phyloP scores from a whole-genome alignment of 2,113 vertebrate species.

The Prolemur simus region DNA sequence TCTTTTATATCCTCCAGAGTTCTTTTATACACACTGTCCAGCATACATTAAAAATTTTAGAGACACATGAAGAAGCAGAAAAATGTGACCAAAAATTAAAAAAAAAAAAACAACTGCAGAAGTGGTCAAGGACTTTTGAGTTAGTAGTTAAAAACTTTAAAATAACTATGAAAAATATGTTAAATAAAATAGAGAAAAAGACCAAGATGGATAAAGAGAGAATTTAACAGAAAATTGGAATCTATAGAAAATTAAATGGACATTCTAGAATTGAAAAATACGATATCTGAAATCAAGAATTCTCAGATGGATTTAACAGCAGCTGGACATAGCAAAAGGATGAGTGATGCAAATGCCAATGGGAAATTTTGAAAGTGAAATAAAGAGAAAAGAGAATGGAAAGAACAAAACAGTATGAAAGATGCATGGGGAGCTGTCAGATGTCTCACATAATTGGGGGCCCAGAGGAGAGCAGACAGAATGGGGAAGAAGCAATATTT shows the following conservation, averaged over 20 bases:
- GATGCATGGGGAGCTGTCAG: accelerated
- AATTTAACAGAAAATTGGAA: neutral
- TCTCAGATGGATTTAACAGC: neutral
- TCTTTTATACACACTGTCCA: neutral
- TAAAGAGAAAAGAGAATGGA: neutral
- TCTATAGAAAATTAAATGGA: neutral
- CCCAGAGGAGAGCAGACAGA: neutral
- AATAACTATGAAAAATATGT: neutral
- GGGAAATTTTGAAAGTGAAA: neutral
- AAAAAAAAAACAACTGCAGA: neutral
- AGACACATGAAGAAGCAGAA: neutral
- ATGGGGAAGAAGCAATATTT: neutral
- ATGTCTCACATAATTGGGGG: too few species aligned
- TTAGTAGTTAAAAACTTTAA: neutral
- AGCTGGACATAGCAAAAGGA: neutral
- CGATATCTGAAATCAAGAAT: neutral
- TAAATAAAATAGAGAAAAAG: neutral
- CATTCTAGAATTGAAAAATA: neutral
- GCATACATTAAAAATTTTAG: neutral
- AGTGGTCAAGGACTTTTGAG: neutral
- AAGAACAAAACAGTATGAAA: neutral
- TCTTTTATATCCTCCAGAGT: neutral
- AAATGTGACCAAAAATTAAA: neutral
- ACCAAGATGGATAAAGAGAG: neutral
- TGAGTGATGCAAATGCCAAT: neutral